Conservation (phyloP, 2,113 vertebrate species). For the Tachysurus vachellii region DNA sequence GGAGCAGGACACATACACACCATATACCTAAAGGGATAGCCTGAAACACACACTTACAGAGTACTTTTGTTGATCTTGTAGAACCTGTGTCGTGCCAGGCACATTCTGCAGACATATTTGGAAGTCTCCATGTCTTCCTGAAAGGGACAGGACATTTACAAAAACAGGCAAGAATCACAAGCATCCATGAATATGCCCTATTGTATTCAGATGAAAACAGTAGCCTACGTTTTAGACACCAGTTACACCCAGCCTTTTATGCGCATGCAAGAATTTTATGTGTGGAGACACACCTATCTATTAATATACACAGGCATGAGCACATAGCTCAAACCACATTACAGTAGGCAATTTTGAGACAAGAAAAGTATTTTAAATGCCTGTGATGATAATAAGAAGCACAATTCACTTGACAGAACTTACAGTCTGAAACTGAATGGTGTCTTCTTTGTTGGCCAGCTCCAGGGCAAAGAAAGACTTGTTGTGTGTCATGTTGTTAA, state of each 20-base stretch:
- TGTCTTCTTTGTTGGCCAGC: slow-evolving; percentile 92
- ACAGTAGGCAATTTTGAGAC: slow-evolving; percentile 36
- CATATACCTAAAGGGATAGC: slow-evolving; percentile 50
- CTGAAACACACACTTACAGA: slow-evolving; percentile 83
- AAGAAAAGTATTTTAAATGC: slow-evolving; percentile 45
- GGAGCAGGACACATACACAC: slow-evolving; percentile 47
- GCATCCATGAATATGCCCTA: slow-evolving; percentile 19
- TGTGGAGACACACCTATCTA: slow-evolving; percentile 28
- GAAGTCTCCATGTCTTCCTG: slow-evolving; percentile 99
- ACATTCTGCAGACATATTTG: slow-evolving; percentile 97
- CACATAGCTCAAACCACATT: background rate
- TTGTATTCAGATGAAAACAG: background rate
- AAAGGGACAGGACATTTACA: slow-evolving; percentile 41
- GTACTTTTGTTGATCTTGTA: slow-evolving; percentile 94
- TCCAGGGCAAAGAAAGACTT: slow-evolving; percentile 95
- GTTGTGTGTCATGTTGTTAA: slow-evolving; percentile 98
- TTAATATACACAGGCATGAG: slow-evolving; percentile 25
- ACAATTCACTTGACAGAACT: slow-evolving; percentile 65
- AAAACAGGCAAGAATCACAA: slow-evolving; percentile 25
- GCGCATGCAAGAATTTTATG: background rate
- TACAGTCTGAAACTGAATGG: slow-evolving; percentile 96
- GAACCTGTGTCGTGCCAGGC: slow-evolving; percentile 94
- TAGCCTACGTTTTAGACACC: background rate
- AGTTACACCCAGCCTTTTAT: background rate
- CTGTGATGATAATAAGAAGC: slow-evolving; percentile 18